phyloP scores from a whole-genome alignment of 2,888 invertebrate species.

The Boloria euphrosyne region DNA sequence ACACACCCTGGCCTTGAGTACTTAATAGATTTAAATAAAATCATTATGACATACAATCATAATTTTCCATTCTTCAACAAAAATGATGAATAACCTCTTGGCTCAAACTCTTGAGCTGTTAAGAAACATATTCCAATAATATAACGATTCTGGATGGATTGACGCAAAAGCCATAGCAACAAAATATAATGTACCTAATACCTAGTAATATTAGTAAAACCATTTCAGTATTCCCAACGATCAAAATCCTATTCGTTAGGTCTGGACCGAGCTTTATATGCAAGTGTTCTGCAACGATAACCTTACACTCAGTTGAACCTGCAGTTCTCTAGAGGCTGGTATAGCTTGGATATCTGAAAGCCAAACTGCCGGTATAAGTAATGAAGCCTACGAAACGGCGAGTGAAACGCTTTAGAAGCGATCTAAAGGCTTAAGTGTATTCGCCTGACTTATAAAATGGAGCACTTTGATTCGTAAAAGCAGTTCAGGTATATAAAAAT shows the following conservation, averaged over 20 bases:
- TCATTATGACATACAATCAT: too few relatives aligned
- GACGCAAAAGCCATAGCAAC: background rate
- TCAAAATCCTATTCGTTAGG: background rate
- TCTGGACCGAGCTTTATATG: slow-evolving; percentile 17
- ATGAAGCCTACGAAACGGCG: slow-evolving; percentile 48
- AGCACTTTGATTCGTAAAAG: slow-evolving; percentile 36
- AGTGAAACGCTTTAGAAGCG: slow-evolving; percentile 37
- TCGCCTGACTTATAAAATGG: slow-evolving; percentile 37
- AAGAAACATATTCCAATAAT: too few relatives aligned
- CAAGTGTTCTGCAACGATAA: slow-evolving; percentile 21
- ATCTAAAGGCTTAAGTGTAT: slow-evolving; percentile 39
- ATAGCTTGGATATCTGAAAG: slow-evolving; percentile 49
- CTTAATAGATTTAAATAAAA: too few relatives aligned
- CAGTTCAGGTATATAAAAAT: slow-evolving; percentile 17
- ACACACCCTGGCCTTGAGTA: too few relatives aligned
- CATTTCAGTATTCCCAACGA: background rate
- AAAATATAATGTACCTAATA: slow-evolving; percentile 1
- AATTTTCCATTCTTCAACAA: too few relatives aligned
- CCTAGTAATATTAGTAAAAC: slow-evolving; percentile 3
- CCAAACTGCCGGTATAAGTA: slow-evolving; percentile 54
- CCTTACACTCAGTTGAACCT: slow-evolving; percentile 16
- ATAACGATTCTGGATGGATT: too few relatives aligned
- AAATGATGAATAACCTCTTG: too few relatives aligned
- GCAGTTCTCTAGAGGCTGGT: slow-evolving; percentile 46
- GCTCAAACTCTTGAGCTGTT: too few relatives aligned